Evolutionary conservation across 2,888 invertebrate species (phyloP).

Genomic region (Chalcosyrphus nemorum): DNA sequence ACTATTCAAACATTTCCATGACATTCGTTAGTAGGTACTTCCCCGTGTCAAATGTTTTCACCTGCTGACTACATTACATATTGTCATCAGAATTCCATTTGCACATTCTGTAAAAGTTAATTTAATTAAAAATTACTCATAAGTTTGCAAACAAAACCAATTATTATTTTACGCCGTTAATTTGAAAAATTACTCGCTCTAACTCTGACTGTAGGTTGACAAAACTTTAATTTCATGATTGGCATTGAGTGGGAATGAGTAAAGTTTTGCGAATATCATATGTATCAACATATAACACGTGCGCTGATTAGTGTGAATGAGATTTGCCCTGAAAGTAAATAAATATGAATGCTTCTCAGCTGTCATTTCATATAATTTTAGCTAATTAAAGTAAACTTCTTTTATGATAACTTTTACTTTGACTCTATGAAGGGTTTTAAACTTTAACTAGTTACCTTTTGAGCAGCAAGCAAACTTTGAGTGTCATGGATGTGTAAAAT

Average conservation of each 20-base stretch:
- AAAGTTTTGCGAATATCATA: neutral
- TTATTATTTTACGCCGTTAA: conserved; percentile 23
- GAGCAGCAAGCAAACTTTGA: neutral
- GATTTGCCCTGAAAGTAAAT: neutral
- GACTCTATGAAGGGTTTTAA: neutral
- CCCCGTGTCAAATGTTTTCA: neutral
- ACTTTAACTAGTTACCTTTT: neutral
- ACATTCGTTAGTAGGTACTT: neutral
- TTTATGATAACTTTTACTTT: neutral
- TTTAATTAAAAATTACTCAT: conserved; percentile 38
- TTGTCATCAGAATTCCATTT: neutral
- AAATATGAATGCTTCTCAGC: neutral
- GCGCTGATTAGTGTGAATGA: neutral
- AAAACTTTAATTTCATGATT: conserved; percentile 9
- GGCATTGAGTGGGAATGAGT: neutral
- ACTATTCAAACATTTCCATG: neutral
- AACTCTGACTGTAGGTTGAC: neutral
- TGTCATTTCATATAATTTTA: neutral
- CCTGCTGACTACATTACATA: neutral
- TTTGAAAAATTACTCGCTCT: conserved; percentile 7
- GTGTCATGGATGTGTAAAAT: conserved; percentile 1
- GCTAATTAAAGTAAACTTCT: neutral
- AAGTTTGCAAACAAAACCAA: conserved; percentile 41
- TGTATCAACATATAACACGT: neutral
- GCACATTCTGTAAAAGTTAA: neutral